phyloP scores from a whole-genome alignment of 2,113 vertebrate genomes.

The Orycteropus afer region DNA sequence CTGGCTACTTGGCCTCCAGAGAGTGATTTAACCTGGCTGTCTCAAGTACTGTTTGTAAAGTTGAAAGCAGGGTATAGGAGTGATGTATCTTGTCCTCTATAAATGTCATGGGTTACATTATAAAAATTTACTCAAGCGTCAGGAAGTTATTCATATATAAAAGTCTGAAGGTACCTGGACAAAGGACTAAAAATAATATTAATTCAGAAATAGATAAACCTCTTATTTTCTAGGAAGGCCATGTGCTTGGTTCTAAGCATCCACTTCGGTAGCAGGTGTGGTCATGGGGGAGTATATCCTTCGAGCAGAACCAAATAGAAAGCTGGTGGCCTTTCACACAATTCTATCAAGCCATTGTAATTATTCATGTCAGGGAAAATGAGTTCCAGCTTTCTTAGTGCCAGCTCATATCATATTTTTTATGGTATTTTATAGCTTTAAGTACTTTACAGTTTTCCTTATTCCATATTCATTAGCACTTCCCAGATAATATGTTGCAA shows the following conservation, averaged over 20 bases:
- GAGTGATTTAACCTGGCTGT: background rate
- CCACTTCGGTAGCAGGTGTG: background rate
- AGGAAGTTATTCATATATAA: conserved; percentile 9
- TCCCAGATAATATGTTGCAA: background rate
- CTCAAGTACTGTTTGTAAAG: background rate
- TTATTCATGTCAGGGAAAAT: background rate
- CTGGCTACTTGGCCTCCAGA: background rate
- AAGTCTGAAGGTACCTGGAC: background rate
- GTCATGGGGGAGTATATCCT: background rate
- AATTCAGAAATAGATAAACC: conserved; percentile 3
- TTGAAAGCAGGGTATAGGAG: background rate
- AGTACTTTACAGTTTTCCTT: background rate
- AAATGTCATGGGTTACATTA: background rate
- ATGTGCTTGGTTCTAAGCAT: background rate
- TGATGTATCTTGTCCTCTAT: background rate
- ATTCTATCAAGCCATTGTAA: background rate
- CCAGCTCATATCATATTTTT: background rate
- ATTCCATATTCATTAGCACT: background rate
- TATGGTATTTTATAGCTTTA: background rate
- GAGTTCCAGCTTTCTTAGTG: background rate
- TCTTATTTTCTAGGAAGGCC: conserved; percentile 7
- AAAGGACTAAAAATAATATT: conserved; percentile 32
- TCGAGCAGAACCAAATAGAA: background rate
- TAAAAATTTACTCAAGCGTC: conserved; percentile 4
- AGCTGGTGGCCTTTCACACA: background rate